These are phyloP conservation scores for Geophilus truncorum DNA, from an alignment of 2,888 invertebrate genomes.

Conservation along the genomic window DNA sequence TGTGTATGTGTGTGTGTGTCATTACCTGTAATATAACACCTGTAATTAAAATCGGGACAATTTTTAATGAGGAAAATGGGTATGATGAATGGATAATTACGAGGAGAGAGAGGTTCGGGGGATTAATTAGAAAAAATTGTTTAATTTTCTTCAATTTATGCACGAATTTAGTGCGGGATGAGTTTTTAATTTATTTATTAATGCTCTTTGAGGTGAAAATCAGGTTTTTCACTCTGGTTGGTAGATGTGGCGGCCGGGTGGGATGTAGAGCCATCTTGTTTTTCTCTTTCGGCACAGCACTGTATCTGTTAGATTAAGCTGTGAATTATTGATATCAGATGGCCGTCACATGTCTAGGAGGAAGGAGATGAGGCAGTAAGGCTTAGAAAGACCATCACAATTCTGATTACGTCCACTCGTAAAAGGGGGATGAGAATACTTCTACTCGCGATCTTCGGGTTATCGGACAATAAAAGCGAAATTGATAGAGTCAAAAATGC, in stretches of 20 bases:
- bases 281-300: not conserved
- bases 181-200: not conserved
- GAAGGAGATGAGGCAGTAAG: not conserved
- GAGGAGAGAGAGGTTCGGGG: not conserved
- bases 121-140: not conserved
- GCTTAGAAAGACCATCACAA: constrained; percentile 27
- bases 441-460: not conserved
- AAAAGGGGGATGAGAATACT: constrained; percentile 10
- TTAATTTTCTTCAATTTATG: not conserved
- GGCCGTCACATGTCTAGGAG: constrained; percentile 4
- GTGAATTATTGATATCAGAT: constrained; percentile 27
- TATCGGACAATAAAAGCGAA: not conserved
- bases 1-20: constrained; percentile 3
- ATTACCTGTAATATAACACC: constrained; percentile 13
- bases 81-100: not conserved
- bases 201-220: not conserved
- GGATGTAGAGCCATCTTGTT: not conserved
- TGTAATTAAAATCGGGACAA: constrained; percentile 10
- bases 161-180: not conserved
- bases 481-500: not conserved
- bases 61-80: constrained; percentile 12
- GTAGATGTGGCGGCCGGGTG: too few relatives aligned
- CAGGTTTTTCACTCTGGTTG: not conserved
- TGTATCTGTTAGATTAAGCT: constrained; percentile 6
- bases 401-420: constrained; percentile 27